Percentiles rank a stretch among this genome's conserved stretches.
These are phyloP conservation scores for Sclerurus mexicanus DNA, from an alignment of 2,113 vertebrate species.

Conservation along the genomic window DNA sequence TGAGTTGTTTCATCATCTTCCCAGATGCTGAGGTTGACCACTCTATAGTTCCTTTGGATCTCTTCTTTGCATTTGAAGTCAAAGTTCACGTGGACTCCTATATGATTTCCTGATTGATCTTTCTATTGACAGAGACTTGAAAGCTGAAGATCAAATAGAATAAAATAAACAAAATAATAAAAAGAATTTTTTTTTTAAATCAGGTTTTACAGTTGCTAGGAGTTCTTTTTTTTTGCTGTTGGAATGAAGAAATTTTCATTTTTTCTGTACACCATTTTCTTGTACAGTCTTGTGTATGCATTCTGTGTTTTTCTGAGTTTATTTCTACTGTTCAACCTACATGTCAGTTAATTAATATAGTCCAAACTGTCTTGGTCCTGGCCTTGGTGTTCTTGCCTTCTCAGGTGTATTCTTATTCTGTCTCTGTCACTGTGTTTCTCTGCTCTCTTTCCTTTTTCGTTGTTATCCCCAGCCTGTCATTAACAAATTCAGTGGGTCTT, in stretches of 20 bases:
- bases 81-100: neutral
- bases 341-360: neutral
- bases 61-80: neutral
- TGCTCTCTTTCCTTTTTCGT: neutral
- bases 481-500: neutral
- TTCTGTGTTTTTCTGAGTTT: neutral
- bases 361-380: neutral
- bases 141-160: neutral
- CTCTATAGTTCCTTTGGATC: neutral
- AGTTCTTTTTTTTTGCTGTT: neutral
- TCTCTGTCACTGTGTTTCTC: neutral
- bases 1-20: neutral
- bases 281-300: neutral
- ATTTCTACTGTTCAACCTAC: neutral
- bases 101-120: neutral
- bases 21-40: neutral
- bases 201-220: neutral
- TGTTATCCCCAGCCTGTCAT: neutral
- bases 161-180: neutral
- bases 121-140: neutral
- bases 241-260: neutral
- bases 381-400: neutral
- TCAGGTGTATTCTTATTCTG: neutral
- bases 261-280: neutral
- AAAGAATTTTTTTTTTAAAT: fast-evolving